A percentile compares a stretch with the other conserved stretches of the same genome.
Evolutionary conservation across 2,888 invertebrate genomes (phyloP).

Genomic region (Archaeoteleia sp.): DNA sequence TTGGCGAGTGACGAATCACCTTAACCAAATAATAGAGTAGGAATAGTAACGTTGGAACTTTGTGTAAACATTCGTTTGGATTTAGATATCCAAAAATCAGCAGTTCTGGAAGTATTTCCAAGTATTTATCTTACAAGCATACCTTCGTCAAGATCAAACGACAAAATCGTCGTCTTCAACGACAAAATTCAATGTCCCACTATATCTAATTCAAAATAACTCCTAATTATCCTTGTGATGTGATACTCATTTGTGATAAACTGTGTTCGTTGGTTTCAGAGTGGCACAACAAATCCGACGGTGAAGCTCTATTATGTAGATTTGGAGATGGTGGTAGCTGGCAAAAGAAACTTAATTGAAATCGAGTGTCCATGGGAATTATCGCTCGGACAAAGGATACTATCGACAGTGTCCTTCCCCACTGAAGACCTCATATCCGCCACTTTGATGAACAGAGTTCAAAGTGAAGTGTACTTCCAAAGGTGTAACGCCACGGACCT

Average conservation of each 20-base stretch:
- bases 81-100: too few relatives aligned
- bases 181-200: too few relatives aligned
- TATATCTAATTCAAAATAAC: too few relatives aligned
- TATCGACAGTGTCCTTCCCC: constrained; percentile 86
- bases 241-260: background rate
- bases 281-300: constrained; percentile 82
- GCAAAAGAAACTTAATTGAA: constrained; percentile 67
- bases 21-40: too few relatives aligned
- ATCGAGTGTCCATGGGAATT: constrained; percentile 72
- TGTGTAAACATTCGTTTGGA: too few relatives aligned
- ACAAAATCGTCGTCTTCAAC: too few relatives aligned
- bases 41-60: too few relatives aligned
- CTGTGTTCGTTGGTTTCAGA: constrained; percentile 72
- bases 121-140: too few relatives aligned
- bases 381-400: constrained; percentile 76
- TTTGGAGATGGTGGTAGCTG: constrained; percentile 72
- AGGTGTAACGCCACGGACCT: constrained; percentile 78
- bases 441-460: constrained; percentile 93
- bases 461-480: constrained; percentile 83
- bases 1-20: too few relatives aligned
- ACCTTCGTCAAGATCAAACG: too few relatives aligned
- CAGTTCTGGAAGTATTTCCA: too few relatives aligned
- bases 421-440: constrained; percentile 82
- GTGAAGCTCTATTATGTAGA: constrained; percentile 80
- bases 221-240: too few relatives aligned